phyloP scores from a whole-genome alignment of 1,140 invertebrate genomes.

The Penaeus japonicus region DNA sequence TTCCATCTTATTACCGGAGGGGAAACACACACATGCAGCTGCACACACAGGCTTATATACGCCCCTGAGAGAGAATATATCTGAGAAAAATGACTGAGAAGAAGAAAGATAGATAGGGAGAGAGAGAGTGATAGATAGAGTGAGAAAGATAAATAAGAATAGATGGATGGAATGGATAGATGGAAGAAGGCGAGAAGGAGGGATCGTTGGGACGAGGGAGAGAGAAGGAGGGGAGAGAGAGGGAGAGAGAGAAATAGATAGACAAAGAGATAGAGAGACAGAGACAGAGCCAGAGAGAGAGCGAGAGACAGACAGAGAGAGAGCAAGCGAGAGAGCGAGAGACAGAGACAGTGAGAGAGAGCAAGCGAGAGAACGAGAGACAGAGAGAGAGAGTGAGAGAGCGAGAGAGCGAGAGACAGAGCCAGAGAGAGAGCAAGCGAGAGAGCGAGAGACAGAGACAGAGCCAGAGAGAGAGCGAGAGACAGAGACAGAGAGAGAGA shows the following conservation, averaged over 20 bases:
- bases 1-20: too few species aligned
- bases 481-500: not conserved
- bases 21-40: not conserved
- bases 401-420: not conserved
- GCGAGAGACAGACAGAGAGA: not conserved
- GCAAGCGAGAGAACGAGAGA: too few species aligned
- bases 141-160: too few species aligned
- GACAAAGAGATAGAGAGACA: not conserved
- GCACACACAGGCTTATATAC: not conserved
- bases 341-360: too few species aligned
- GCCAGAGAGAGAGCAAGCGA: not conserved
- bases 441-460: not conserved
- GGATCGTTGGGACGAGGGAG: not conserved
- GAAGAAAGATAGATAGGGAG: too few species aligned
- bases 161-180: not conserved
- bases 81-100: not conserved
- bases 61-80: not conserved
- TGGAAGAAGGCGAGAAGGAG: too few species aligned
- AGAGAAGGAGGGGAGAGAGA: not conserved
- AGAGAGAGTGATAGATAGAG: not conserved
- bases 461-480: not conserved
- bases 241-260: not conserved
- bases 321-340: not conserved
- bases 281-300: not conserved
- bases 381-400: too few species aligned